Conservation (phyloP, 2,888 invertebrate species). For the Stenoptilia bipunctidactyla region DNA sequence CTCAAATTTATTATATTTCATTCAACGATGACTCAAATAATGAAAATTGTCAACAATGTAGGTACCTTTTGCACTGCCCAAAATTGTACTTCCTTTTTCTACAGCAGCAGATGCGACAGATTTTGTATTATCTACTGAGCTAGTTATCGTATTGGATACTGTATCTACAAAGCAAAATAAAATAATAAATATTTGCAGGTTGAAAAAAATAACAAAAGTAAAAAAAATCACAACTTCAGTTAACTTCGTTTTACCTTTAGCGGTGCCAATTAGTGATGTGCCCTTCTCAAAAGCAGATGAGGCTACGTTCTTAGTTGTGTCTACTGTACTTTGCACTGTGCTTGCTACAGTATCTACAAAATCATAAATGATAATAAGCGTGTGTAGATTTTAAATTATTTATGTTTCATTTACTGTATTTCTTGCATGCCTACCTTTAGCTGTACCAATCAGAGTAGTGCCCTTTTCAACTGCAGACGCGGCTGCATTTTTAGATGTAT, state of each 20-base stretch:
- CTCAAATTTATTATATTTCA: no score
- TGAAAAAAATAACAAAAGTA: not conserved
- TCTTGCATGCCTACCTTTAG: conserved; percentile 39
- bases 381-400: no score
- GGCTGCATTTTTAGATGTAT: conserved; percentile 23
- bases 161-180: conserved; percentile 28
- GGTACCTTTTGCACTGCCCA: conserved; percentile 32
- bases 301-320: conserved; percentile 21
- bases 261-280: conserved; percentile 16
- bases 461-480: conserved; percentile 24
- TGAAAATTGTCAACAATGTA: no score
- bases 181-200: conserved; percentile 3
- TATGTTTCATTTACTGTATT: not conserved
- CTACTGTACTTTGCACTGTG: conserved; percentile 19
- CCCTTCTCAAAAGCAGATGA: conserved; percentile 22
- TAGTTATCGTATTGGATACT: conserved; percentile 26
- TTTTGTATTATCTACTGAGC: conserved; percentile 36
- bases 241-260: conserved; percentile 16
- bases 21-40: no score
- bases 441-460: conserved; percentile 23
- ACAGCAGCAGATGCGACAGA: conserved; percentile 30
- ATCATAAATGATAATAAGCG: not conserved
- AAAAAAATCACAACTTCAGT: not conserved
- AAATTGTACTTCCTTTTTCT: conserved; percentile 31
- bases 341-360: conserved; percentile 20